Conservation (phyloP, 2,113 vertebrate species). For the Budorcas taxicolor region DNA sequence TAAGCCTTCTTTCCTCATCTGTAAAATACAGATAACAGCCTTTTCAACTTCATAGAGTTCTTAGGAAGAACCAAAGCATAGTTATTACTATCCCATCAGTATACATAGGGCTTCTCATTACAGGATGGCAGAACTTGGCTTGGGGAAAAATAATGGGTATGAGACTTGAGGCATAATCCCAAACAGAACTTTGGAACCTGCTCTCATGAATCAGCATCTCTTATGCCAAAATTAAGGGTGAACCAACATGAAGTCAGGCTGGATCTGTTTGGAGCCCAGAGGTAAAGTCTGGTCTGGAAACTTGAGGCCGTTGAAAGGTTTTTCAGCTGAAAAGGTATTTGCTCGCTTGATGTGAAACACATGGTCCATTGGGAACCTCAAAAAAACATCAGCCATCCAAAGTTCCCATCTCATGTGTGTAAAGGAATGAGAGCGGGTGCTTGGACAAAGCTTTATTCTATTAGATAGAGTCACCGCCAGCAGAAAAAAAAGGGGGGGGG, state of each 20-base stretch:
- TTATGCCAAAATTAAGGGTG: not conserved
- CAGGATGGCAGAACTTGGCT: not conserved
- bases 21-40: not conserved
- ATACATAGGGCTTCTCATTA: not conserved
- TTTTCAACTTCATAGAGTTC: not conserved
- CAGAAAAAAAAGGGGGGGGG: not conserved
- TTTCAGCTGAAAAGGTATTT: slow-evolving; percentile 58
- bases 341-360: slow-evolving; percentile 36
- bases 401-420: not conserved
- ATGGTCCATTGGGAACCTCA: not conserved
- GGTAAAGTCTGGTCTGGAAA: slow-evolving; percentile 47
- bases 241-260: slow-evolving; percentile 13
- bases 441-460: slow-evolving; percentile 39
- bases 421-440: not conserved
- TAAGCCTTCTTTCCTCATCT: not conserved
- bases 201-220: slow-evolving; percentile 27
- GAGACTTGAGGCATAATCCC: not conserved
- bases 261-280: slow-evolving; percentile 21
- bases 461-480: not conserved
- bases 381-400: not conserved
- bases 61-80: not conserved
- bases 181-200: not conserved
- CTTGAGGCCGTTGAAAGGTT: slow-evolving; percentile 48
- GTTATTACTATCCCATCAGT: not conserved
- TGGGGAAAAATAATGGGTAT: not conserved